Evolutionary conservation across 2,888 invertebrate genomes (phyloP).

Genomic region (Cylindroiulus punctatus): DNA sequence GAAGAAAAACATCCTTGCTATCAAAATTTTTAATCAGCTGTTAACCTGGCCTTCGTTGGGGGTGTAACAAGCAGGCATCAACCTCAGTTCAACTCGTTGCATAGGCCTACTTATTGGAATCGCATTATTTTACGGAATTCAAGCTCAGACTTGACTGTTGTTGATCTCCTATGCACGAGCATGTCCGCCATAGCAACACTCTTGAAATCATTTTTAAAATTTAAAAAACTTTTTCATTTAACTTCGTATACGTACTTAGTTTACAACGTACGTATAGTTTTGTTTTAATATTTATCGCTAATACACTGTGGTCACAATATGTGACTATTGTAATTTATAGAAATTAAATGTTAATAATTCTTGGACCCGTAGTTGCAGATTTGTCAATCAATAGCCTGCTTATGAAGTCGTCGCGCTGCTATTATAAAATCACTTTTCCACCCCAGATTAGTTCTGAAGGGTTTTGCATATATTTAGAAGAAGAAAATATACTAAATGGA

Average conservation of each 20-base stretch:
- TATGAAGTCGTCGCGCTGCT: too few species aligned
- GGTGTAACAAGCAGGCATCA: constrained; percentile 32
- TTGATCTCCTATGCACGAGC: not conserved
- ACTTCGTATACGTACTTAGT: too few species aligned
- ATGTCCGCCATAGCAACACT: not conserved
- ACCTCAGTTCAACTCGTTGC: constrained; percentile 34
- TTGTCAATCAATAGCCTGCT: too few species aligned
- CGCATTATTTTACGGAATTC: not conserved
- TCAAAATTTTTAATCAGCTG: constrained; percentile 17
- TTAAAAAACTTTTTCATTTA: not conserved
- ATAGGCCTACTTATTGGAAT: constrained; percentile 29
- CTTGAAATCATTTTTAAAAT: not conserved
- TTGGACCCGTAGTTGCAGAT: too few species aligned
- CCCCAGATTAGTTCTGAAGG: too few species aligned
- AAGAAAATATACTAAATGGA: too few species aligned
- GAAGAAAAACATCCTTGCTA: not conserved
- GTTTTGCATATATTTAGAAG: too few species aligned
- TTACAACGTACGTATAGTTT: too few species aligned
- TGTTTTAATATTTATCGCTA: too few species aligned
- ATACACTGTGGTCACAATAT: not conserved
- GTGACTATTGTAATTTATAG: not conserved
- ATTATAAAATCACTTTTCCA: too few species aligned
- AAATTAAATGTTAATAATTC: too few species aligned
- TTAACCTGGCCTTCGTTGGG: constrained; percentile 6
- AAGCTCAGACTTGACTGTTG: not conserved